Conservation (phyloP, 2,888 invertebrate genomes). For the Sepiola atlantica region DNA sequence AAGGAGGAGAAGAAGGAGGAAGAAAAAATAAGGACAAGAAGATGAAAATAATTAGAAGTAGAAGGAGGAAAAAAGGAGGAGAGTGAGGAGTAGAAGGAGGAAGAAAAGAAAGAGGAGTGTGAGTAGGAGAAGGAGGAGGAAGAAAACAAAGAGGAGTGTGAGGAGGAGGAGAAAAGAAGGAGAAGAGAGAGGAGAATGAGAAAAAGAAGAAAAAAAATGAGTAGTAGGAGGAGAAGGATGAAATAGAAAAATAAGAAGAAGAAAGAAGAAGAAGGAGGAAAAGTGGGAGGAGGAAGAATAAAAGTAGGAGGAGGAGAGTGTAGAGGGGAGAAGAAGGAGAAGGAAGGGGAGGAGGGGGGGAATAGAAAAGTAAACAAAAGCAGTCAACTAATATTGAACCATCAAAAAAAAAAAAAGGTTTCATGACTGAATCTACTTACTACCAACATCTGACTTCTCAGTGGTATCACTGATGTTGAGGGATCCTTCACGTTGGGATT, state of each 20-base stretch:
- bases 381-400: background rate
- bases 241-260: background rate
- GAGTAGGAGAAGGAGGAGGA: background rate
- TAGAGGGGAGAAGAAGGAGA: background rate
- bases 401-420: background rate
- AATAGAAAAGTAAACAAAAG: background rate
- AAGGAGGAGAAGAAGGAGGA: no score
- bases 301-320: background rate
- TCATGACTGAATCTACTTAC: slow-evolving; percentile 47
- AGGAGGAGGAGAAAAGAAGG: no score
- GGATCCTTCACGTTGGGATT: slow-evolving; percentile 46
- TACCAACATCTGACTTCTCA: slow-evolving; percentile 46
- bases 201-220: no score
- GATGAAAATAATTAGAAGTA: no score
- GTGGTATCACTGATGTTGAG: slow-evolving; percentile 48
- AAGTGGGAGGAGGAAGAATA: background rate
- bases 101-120: no score
- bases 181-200: background rate
- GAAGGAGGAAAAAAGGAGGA: background rate
- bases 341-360: background rate
- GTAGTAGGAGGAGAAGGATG: background rate
- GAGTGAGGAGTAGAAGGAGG: background rate
- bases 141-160: background rate
- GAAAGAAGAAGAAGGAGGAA: background rate
- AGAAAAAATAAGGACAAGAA: background rate